phyloP scores from a whole-genome alignment of 2,888 invertebrate genomes.

The Ischnura elegans region DNA sequence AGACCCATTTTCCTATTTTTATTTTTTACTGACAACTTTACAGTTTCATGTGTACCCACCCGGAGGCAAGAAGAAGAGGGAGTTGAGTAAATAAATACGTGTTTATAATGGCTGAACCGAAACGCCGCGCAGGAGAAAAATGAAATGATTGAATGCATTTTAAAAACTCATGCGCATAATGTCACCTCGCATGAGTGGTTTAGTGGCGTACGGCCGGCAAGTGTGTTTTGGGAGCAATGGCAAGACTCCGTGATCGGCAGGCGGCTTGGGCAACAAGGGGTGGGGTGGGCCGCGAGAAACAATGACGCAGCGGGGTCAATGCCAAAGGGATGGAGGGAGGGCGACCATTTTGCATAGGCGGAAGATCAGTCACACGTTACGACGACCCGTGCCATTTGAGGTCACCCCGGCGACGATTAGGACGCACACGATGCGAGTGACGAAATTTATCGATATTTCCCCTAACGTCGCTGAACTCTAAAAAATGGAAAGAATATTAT shows the following conservation, averaged over 20 bases:
- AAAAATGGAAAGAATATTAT: not conserved
- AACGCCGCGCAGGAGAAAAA: no score
- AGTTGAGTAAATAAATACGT: no score
- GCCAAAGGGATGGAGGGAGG: not conserved
- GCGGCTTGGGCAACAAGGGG: not conserved
- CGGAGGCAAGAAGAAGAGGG: no score
- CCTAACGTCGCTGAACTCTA: not conserved
- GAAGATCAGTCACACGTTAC: not conserved
- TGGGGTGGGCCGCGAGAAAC: not conserved
- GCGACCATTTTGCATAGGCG: no score
- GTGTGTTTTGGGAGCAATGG: constrained; percentile 30
- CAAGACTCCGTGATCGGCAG: not conserved
- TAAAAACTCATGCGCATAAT: no score
- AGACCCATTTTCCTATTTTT: no score
- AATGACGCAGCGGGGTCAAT: constrained; percentile 14
- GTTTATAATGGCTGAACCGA: no score
- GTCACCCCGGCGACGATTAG: not conserved
- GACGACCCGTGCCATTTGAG: not conserved
- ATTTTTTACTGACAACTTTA: no score
- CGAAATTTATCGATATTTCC: not conserved
- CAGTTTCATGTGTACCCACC: no score
- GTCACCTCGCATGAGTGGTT: no score
- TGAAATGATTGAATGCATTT: no score
- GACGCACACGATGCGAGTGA: not conserved
- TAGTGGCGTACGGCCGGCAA: not conserved